Conservation (phyloP, 2,888 invertebrate genomes). For the Adelphocoris suturalis region DNA sequence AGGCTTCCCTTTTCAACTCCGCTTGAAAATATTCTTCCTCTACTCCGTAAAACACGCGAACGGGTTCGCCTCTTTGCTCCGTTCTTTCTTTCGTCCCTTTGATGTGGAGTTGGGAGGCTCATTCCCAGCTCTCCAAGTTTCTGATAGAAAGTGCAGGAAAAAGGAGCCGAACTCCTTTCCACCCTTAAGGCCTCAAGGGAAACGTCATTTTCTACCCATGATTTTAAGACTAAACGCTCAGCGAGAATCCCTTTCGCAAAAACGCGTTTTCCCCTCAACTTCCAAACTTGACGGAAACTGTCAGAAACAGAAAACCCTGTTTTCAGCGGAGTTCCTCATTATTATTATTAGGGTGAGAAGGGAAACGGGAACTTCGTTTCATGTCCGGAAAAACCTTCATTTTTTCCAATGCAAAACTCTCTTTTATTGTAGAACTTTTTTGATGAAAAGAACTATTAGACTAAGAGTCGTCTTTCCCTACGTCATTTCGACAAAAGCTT, state of each 20-base stretch:
- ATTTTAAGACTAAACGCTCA: conserved; percentile 14
- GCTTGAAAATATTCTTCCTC: not conserved
- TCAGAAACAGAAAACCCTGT: conserved; percentile 6
- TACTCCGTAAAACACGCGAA: not conserved
- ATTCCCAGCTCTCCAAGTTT: conserved; percentile 13
- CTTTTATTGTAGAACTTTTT: too few species aligned
- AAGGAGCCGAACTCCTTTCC: not conserved
- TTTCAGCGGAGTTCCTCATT: not conserved
- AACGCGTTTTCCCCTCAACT: conserved; percentile 26
- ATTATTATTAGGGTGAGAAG: not conserved
- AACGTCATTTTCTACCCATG: conserved; percentile 7
- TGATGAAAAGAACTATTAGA: too few species aligned
- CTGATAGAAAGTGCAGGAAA: conserved; percentile 31
- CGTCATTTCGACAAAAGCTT: too few species aligned
- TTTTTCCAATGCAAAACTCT: too few species aligned
- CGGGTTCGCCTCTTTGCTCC: not conserved
- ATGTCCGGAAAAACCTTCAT: not conserved
- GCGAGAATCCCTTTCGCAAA: conserved; percentile 8
- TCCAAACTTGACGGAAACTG: conserved; percentile 32
- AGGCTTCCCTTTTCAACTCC: not conserved
- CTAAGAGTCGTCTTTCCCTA: too few species aligned
- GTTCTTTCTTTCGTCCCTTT: conserved; percentile 8
- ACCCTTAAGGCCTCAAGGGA: not conserved
- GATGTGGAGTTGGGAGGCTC: conserved; percentile 11
- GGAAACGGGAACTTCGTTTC: not conserved